Conservation (phyloP, 2,797 vertebrate genomes). For the Potorous gilbertii region DNA sequence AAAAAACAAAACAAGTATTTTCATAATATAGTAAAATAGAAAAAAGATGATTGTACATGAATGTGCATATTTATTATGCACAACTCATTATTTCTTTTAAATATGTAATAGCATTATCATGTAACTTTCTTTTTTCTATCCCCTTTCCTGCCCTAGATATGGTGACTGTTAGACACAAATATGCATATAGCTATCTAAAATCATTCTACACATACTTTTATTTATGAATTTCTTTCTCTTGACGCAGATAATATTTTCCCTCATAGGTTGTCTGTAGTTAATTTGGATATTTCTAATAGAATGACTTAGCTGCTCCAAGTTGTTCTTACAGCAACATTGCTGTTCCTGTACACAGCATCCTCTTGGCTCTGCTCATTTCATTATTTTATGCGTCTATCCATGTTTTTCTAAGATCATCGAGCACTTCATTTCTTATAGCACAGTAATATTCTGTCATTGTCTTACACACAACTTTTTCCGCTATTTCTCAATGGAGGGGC, state of each 20-base stretch:
- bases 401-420: background rate
- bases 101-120: background rate
- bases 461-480: background rate
- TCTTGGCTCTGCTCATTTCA: background rate
- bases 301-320: background rate
- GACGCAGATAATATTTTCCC: too few species aligned
- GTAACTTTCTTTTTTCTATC: background rate
- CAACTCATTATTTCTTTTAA: background rate
- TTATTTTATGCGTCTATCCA: background rate
- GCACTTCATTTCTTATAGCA: background rate
- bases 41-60: background rate
- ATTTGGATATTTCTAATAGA: background rate
- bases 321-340: background rate
- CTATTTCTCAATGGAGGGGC: background rate
- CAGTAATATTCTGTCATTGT: background rate
- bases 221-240: background rate
- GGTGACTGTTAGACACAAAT: background rate
- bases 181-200: background rate
- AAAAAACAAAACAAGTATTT: background rate
- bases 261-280: background rate
- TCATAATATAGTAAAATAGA: background rate
- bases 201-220: background rate
- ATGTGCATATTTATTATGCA: background rate
- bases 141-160: background rate
- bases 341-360: background rate